Evolutionary conservation across 2,888 invertebrate genomes (phyloP), one percentile per base, ranked within the genome.

Genomic region (Agrotis clavis): DNA sequence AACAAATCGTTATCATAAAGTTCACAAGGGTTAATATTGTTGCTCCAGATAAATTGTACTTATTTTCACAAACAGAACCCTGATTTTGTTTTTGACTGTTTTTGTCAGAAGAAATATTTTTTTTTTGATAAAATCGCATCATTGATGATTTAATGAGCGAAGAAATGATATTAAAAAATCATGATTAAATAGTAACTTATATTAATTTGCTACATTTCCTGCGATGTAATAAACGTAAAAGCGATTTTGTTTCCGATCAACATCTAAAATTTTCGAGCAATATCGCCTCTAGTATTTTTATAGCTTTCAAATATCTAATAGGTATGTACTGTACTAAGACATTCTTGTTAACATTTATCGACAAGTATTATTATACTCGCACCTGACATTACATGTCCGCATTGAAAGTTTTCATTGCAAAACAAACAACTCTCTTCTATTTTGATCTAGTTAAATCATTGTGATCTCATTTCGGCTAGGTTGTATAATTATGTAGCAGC

Each of bases 11-110:
- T 77, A 84, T 78, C 84, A 41, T 45, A 57, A 50, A 81, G 84
- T 77, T 81, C 71, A 78, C 56, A 64, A 56, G 30, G 78, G 77
- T 80, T 72, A 81, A 76, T n/a, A n/a, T 77, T 63, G 48, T 76
- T 76, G 57, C 47, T 56, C 53, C 4, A 67, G 65, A 76, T 66
- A 66, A 53, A 45, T 59, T 25, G 51, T 25, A n/a, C 21, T 30
- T 50, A 45, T 65, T 60, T 60, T 25, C 25, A 13, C 51, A 71
- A 41, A 51, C 21, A 79, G 35, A 73, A 25, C 53, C 18, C 71
- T 63, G 48, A n/a, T 56, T 30, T 30, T 14, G 18, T 56, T 35
- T 18, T 57, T 47, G 11, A 30, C 2, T 47, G 11, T 30, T 59
- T n/a, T 30, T 18, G 19, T 48, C 4, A 50, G 1, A 18, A 18